A percentile compares a stretch with the other conserved stretches of the same genome.
phyloP scores from a whole-genome alignment of 2,797 vertebrate genomes.

The Phoebastria nigripes region DNA sequence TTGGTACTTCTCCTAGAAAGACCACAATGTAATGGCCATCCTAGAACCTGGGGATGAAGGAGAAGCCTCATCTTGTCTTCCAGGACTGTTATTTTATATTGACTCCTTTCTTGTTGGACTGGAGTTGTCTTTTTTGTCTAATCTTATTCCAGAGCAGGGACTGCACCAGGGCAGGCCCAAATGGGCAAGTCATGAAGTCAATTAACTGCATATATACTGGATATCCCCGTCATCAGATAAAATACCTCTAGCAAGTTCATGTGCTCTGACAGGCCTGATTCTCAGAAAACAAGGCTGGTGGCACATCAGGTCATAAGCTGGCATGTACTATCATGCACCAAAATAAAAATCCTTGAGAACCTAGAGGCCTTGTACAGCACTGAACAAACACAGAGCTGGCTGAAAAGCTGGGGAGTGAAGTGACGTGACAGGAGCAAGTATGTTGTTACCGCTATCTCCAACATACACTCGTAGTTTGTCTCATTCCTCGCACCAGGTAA shows the following conservation, averaged over 20 bases:
- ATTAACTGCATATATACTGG: neutral
- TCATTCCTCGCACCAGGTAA: neutral
- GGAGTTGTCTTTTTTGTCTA: neutral
- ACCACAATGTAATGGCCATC: neutral
- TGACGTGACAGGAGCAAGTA: neutral
- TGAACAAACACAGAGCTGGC: neutral
- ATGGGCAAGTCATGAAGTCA: neutral
- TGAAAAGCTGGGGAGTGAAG: neutral
- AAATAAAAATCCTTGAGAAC: neutral
- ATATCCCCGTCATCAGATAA: neutral
- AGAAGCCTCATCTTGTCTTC: neutral
- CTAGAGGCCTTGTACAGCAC: neutral
- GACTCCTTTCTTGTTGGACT: neutral
- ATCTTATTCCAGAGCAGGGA: neutral
- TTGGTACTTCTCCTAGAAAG: neutral
- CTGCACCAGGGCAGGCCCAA: neutral
- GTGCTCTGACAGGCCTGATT: neutral
- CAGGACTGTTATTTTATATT: neutral
- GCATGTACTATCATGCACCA: neutral
- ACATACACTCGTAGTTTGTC: neutral
- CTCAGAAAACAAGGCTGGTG: neutral
- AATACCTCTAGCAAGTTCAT: neutral
- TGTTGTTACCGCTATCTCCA: neutral
- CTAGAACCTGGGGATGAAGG: neutral
- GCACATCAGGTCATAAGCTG: neutral